Evolutionary conservation across 2,797 vertebrate genomes (phyloP).

Genomic region (Sphaeramia orbicularis): DNA sequence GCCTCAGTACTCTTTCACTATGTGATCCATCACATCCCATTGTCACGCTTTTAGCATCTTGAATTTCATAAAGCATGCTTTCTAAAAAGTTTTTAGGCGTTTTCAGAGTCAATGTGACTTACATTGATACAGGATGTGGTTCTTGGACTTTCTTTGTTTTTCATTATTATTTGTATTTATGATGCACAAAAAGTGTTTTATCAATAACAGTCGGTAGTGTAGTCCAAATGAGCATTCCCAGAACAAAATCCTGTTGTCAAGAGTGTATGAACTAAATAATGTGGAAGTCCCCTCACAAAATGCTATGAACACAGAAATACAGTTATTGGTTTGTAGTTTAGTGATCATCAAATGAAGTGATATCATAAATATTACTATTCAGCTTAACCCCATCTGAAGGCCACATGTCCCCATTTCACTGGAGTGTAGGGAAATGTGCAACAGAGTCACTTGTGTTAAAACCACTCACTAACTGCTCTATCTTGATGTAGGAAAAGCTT

Average conservation of each 20-base stretch:
- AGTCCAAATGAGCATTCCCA: too few species aligned
- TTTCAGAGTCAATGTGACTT: conserved; percentile 53
- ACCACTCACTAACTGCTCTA: conserved; percentile 19
- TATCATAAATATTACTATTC: background rate
- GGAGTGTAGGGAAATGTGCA: conserved; percentile 10
- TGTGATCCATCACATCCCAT: conserved; percentile 67
- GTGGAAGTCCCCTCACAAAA: too few species aligned
- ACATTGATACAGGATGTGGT: conserved; percentile 59
- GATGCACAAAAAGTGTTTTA: too few species aligned
- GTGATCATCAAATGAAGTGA: too few species aligned
- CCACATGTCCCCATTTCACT: conserved; percentile 14
- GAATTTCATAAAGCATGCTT: conserved; percentile 73
- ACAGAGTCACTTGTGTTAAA: conserved; percentile 33
- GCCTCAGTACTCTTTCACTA: conserved; percentile 46
- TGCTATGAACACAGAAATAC: too few species aligned
- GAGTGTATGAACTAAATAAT: too few species aligned
- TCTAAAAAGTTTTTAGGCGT: conserved; percentile 45
- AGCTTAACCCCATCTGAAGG: conserved; percentile 21
- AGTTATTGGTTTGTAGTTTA: too few species aligned
- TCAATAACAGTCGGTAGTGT: too few species aligned
- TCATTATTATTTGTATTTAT: too few species aligned
- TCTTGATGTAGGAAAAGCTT: conserved; percentile 16
- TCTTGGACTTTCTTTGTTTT: too few species aligned
- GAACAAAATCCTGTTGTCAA: too few species aligned
- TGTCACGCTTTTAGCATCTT: conserved; percentile 62